phyloP scores from a whole-genome alignment of 2,888 invertebrate genomes.

The Trachelus troglodyta region DNA sequence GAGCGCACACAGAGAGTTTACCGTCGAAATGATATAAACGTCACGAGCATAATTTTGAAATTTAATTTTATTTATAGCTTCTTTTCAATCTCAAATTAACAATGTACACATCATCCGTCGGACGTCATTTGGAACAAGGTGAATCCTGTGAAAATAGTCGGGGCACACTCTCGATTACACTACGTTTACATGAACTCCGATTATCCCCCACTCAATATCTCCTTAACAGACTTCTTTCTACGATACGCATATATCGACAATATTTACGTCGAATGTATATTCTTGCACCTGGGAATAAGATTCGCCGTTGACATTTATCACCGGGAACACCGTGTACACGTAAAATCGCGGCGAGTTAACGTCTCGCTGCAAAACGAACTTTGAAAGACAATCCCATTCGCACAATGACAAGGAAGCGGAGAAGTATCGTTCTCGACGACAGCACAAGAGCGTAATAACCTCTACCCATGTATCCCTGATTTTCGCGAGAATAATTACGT shows the following conservation, averaged over 20 bases:
- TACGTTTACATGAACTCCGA: background rate
- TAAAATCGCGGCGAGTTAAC: background rate
- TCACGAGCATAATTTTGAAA: constrained; percentile 1
- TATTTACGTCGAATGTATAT: background rate
- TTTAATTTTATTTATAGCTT: constrained; percentile 6
- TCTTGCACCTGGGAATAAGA: background rate
- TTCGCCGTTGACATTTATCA: background rate
- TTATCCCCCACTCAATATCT: background rate
- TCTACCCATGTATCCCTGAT: constrained; percentile 54
- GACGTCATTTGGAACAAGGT: background rate
- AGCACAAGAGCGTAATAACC: constrained; percentile 56
- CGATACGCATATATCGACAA: background rate
- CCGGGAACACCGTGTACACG: background rate
- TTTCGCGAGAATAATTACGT: constrained; percentile 63
- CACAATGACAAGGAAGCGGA: constrained; percentile 1
- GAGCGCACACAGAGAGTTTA: background rate
- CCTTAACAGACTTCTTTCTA: background rate
- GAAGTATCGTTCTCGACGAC: constrained; percentile 11
- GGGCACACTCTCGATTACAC: background rate
- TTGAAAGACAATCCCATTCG: background rate
- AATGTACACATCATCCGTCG: constrained; percentile 2
- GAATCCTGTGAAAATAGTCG: background rate
- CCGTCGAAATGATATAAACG: background rate
- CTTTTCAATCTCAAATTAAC: constrained; percentile 6
- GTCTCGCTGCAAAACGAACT: background rate